Percentiles rank a stretch among this genome's conserved stretches.
phyloP scores from a whole-genome alignment of 1,140 invertebrate genomes.

The Patella vulgata region DNA sequence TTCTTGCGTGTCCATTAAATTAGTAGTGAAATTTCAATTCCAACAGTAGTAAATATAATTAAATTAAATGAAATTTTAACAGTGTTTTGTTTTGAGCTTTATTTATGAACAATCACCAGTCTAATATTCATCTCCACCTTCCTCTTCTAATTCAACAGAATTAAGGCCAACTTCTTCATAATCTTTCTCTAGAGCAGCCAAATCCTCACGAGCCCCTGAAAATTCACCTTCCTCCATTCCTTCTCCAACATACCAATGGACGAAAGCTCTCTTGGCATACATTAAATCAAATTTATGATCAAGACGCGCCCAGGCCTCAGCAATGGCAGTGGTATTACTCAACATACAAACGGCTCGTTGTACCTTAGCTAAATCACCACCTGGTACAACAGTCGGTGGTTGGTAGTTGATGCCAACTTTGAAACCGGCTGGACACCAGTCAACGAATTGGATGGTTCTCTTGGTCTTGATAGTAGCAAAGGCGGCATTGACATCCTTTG shows the following conservation, averaged over 20 bases:
- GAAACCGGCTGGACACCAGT: slow-evolving; percentile 86
- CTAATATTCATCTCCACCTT: slow-evolving; percentile 73
- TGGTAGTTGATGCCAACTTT: slow-evolving; percentile 56
- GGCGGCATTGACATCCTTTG: slow-evolving; percentile 68
- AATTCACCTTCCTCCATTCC: slow-evolving; percentile 77
- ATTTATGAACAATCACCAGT: too few relatives aligned
- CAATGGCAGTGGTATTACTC: slow-evolving; percentile 83
- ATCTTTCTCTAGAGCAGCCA: slow-evolving; percentile 79
- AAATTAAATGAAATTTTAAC: too few relatives aligned
- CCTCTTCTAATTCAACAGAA: slow-evolving; percentile 74
- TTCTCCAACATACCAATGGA: slow-evolving; percentile 66
- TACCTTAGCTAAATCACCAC: slow-evolving; percentile 71
- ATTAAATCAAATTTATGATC: slow-evolving; percentile 75
- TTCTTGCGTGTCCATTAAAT: too few relatives aligned
- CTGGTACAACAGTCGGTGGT: slow-evolving; percentile 78
- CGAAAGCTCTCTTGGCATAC: slow-evolving; percentile 68
- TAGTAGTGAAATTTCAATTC: too few relatives aligned
- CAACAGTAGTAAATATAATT: too few relatives aligned
- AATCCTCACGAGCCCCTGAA: slow-evolving; percentile 81
- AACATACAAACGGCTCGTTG: slow-evolving; percentile 42
- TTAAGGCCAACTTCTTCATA: slow-evolving; percentile 83
- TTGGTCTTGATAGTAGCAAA: slow-evolving; percentile 64
- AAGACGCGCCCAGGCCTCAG: slow-evolving; percentile 76
- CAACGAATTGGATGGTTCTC: slow-evolving; percentile 69
- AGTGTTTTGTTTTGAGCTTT: too few relatives aligned